phyloP scores from a whole-genome alignment of 1,140 invertebrate genomes.

The Megalonaias nervosa region DNA sequence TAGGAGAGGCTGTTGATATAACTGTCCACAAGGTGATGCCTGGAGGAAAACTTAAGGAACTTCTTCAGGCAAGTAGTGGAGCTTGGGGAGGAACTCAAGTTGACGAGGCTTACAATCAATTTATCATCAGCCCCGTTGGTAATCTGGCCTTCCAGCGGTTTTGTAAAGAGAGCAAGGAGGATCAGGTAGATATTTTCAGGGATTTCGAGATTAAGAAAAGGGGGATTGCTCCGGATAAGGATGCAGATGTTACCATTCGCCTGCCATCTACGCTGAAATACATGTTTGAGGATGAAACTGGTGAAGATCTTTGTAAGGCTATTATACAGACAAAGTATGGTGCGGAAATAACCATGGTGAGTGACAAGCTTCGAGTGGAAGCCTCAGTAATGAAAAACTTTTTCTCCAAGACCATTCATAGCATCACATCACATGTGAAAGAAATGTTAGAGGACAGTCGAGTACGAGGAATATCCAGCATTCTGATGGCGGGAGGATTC shows the following conservation, averaged over 20 bases:
- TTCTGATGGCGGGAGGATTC: constrained; percentile 20
- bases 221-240: background rate
- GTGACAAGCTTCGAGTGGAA: constrained; percentile 1
- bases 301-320: background rate
- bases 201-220: constrained; percentile 16
- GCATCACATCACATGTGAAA: background rate
- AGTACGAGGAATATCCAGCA: background rate
- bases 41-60: background rate
- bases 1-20: constrained; percentile 26
- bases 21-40: constrained; percentile 8
- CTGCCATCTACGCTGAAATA: background rate
- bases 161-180: background rate
- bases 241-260: background rate
- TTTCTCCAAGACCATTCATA: background rate
- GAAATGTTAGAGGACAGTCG: background rate
- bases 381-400: background rate
- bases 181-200: background rate
- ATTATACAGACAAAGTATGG: background rate
- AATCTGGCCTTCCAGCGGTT: background rate
- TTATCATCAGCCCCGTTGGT: constrained; percentile 3
- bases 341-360: background rate
- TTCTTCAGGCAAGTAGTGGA: constrained; percentile 12
- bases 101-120: constrained; percentile 6
- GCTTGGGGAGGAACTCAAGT: constrained; percentile 22
- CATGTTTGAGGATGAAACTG: background rate